Evolutionary conservation across 1,140 invertebrate species (phyloP), one percentile per base, ranked within the genome.

Genomic region (Paraescarpia echinospica): DNA sequence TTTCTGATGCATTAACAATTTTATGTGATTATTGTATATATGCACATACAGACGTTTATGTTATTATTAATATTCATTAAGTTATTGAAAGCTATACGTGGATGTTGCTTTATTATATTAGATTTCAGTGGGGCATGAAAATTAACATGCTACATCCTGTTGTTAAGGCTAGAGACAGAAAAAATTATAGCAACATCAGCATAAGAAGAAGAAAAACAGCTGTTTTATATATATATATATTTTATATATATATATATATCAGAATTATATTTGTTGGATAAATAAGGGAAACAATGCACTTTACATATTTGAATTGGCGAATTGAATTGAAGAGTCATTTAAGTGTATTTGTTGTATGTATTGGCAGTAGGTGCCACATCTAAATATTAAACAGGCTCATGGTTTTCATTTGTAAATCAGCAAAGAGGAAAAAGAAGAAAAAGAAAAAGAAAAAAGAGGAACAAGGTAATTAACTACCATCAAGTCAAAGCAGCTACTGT

Each of bases 361-460:
- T 77, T 22, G 4, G 27, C 14, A 18, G 12, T 77, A 27, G 59
- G 59, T 77, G 59, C 59, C 27, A 31, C 22, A 77, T 77, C 27
- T 77, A 77, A 77, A 41, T 41, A 41, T 41, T 41, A 41, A 31
- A 77, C 18, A 77, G 12, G 22, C 22, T 12, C 59, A 77, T 77
- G 59, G 59, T 77, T 27, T 77, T 77, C 27, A 77, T 77, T 77
- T 77, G 18, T 77, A 27, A 77, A 77, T 77, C 59, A 77, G 59
- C 59, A 77, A 77, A 77, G 59, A 77, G 22, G 59, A 77, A 77
- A 77, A 77, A 77, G 59, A 77, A 77, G 59, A 77, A 77, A 31
- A 77, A 77, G 59, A 77, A 77, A 77, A 77, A 77, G 59, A 77
- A 77, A 77, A 77, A 77, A 77, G 59, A 77, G 14, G 59, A 77